Base-by-base conservation (phyloP, 92 coral and sea anemone genomes). In the Zoanthus sociatus region DNA sequence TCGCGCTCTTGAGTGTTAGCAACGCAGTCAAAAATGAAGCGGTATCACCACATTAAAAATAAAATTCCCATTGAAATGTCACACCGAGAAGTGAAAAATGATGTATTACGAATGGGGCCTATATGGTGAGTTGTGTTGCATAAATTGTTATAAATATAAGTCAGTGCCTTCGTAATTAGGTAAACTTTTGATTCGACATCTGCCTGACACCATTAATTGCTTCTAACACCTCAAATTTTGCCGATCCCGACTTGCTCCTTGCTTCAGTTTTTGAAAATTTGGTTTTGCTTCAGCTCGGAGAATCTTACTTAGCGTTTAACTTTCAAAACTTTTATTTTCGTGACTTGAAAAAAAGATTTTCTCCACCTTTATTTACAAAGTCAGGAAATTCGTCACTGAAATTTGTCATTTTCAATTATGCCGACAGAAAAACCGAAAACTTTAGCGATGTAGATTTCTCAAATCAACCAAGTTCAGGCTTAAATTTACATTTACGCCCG, bases 351-450 rank as follows among this genome's bases (percentile, higher is more conserved):
- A 78, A 20, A 70, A 70, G 71, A 78, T 33, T 63, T 58, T 74
- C 71, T 17, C 31, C 72, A 78, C 18, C 70, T 15, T 9, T 78
- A 68, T 78, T 78, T 56, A 55, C 83, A 45, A 55, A 37, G 69
- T 51, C 33, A 58, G 71, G 18, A 60, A 78, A 78, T 64, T 60
- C 44, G 10, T 78, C 72, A 78, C 44, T 74, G 56, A 13, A 11
- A 42, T 78, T 78, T 78, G 83, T 78, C 83, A 56, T 37, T 78
- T 78, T 48, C 60, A 58, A 78, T 78, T 78, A 78, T 56, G 32
- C 58, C 6, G 55, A 50, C 12, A 3, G 26, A 26, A 50, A 60
- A 78, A 78, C 15, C 79, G 60, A 76, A 51, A 76, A 16, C 7
- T 1, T 50, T 45, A 70, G 83, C 55, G 44, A 30, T 78, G 71